Base-by-base conservation (phyloP, 2,888 invertebrate genomes). In the Colostygia pectinataria region DNA sequence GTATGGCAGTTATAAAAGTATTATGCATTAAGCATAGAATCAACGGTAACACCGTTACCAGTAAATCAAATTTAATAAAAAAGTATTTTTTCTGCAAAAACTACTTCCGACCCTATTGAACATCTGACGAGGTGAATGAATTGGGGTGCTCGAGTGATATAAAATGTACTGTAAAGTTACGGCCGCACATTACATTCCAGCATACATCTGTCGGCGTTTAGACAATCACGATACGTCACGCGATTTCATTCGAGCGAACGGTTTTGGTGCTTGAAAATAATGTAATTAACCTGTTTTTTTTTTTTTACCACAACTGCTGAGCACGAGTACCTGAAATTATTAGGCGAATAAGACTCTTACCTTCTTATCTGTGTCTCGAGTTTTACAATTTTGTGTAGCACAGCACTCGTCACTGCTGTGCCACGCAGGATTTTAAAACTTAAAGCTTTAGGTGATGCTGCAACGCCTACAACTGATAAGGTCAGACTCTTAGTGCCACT, bases 171-270 rank as follows among this genome's bases (percentile, higher is more conserved):
- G 78, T 82, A 83, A 79, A 83, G 78, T 84, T 81, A 77, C 79
- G 78, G 69, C 44, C 50, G 66, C 83, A 85, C 86, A 81, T 86
- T 87, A 89, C 86, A 90, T 90, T 86, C 89, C 89, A 80, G 76
- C 84, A 89, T 86, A 88, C 89, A 90, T 88, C 89, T 90, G 89
- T 89, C 87, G 83, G 81, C 75, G 83, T 82, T 86, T 86, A 88
- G 87, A 86, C 89, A 90, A 90, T 89, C 89, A 90, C 89, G 87
- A 89, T 88, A 87, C 80, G 86, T 77, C 89, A 90, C 88, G 89
- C 89, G 86, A 90, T 81, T 83, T 77, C 56, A 52, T 61, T 39
- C 34, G 9, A 20, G 57, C 13, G 0, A 46, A n/a, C 12, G 9
- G 55, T 71, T 64, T 87, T 85, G 81, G 79, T 81, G 76, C 72